Base-by-base conservation (phyloP, 2,888 invertebrate species). In the Spialia ferax region DNA sequence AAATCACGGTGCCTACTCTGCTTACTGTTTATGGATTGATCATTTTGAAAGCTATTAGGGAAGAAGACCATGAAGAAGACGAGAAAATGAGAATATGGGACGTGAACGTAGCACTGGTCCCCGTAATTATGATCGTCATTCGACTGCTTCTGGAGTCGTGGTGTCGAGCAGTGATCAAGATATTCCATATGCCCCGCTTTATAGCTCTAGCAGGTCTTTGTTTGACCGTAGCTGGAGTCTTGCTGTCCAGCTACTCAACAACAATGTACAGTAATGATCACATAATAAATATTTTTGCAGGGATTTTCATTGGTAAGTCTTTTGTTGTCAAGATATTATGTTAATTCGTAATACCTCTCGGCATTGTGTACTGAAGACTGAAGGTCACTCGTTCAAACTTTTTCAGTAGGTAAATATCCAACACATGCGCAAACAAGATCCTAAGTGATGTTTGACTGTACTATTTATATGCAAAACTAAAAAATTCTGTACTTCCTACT, bases 61-160 rank as follows among this genome's bases (percentile, higher is more conserved):
- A 89, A 68, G 94, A 94, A 71, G 93, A 89, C 13, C 88, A 89
- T 68, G 91, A 88, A n/a, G 82, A 85, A 63, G 82, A 84, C 13
- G 89, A 84, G 67, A 74, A 79, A 65, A 77, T 91, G 74, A 87
- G 81, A 68, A 85, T 96, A 77, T 96, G 95, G 95, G 95, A 95
- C 55, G 91, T 94, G 67, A 93, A 94, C 70, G 87, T 96, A 63
- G 91, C 95, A 2, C 81, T 95, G 65, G 94, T 95, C 60, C 95
- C 96, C 0, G 90, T 96, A 72, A 88, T 96, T 72, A 94, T 95
- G 81, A 86, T 94, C 35, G 94, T 95, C 10, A 94, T 95, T 73
- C 92, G 94, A 80, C 89, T 94, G 54, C 85, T 96, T 65, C 74
- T 90, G 85, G 96, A 96, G 80, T 95, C 96, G 5, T 95, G 95